A percentile compares a stretch with the other conserved stretches of the same genome.
Conservation (phyloP, 2,888 invertebrate genomes). For the Anoplius nigerrimus region DNA sequence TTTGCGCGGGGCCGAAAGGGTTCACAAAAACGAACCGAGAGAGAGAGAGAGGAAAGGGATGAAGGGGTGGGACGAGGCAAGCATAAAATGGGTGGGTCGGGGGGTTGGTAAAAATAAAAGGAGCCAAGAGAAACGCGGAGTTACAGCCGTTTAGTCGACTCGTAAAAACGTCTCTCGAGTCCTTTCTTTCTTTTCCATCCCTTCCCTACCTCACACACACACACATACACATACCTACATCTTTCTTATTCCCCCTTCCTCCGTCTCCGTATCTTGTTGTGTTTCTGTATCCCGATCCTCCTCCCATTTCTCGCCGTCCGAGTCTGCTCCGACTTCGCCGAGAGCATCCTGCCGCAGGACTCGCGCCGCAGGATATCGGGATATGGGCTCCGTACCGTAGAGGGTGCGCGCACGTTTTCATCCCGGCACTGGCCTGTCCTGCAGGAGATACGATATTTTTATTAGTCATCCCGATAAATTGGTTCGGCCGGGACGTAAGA, state of each 20-base stretch:
- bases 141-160: slow-evolving; percentile 63
- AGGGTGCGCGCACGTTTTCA: background rate
- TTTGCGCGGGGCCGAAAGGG: no score
- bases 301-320: background rate
- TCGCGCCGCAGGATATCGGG: no score
- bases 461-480: slow-evolving; percentile 60
- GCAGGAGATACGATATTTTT: slow-evolving; percentile 53
- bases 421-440: slow-evolving; percentile 22
- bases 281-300: slow-evolving; percentile 9
- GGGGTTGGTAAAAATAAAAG: slow-evolving; percentile 53
- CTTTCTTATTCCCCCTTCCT: slow-evolving; percentile 15
- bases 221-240: no score
- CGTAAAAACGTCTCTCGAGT: slow-evolving; percentile 58
- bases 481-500: slow-evolving; percentile 46
- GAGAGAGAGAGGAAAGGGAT: slow-evolving; percentile 10
- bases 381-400: background rate
- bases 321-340: no score
- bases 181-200: slow-evolving; percentile 26
- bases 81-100: slow-evolving; percentile 13
- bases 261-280: slow-evolving; percentile 19
- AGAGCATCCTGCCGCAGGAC: no score
- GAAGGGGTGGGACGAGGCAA: slow-evolving; percentile 8
- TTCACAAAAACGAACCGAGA: background rate
- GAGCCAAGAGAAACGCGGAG: slow-evolving; percentile 46
- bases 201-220: no score